phyloP scores from a whole-genome alignment of 1,140 invertebrate species.

The Drosophila repleta region DNA sequence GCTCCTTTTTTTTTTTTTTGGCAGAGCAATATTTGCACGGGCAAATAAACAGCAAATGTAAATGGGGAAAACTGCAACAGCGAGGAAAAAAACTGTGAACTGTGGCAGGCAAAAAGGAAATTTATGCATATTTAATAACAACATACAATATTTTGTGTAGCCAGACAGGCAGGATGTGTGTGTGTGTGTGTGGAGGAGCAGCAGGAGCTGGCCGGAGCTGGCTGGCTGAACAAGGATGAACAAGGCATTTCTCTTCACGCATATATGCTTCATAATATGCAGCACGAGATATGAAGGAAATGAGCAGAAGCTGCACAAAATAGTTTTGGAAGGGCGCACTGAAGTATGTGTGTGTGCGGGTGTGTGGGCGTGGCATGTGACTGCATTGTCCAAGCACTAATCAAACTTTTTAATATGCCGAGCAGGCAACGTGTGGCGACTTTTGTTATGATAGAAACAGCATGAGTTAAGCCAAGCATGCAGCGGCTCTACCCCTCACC shows the following conservation, averaged over 20 bases:
- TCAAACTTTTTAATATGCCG: constrained; percentile 80
- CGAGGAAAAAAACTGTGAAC: constrained; percentile 8
- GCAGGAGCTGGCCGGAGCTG: constrained; percentile 18
- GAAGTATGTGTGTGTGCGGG: no score
- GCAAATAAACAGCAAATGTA: constrained; percentile 79
- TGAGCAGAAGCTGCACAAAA: constrained; percentile 28
- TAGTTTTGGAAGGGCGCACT: constrained; percentile 63
- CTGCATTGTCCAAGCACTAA: constrained; percentile 60
- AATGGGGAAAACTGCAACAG: constrained; percentile 63
- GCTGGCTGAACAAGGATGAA: constrained; percentile 58
- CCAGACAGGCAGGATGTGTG: not conserved
- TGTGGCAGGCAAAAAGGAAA: constrained; percentile 65
- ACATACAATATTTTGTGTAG: constrained; percentile 58
- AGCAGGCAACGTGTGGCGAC: constrained; percentile 71
- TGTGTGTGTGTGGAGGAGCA: constrained; percentile 22
- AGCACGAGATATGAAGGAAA: constrained; percentile 45
- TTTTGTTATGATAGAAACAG: constrained; percentile 60
- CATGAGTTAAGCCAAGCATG: constrained; percentile 6
- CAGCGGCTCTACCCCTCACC: not conserved
- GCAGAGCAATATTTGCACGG: constrained; percentile 76
- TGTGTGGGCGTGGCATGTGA: constrained; percentile 3
- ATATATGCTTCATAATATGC: constrained; percentile 68
- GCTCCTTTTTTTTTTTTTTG: constrained; percentile 15
- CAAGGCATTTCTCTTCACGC: constrained; percentile 80
- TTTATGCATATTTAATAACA: constrained; percentile 82